These are phyloP conservation scores for Cebus imitator DNA, from an alignment of 2,113 vertebrate genomes.

Conservation along the genomic window DNA sequence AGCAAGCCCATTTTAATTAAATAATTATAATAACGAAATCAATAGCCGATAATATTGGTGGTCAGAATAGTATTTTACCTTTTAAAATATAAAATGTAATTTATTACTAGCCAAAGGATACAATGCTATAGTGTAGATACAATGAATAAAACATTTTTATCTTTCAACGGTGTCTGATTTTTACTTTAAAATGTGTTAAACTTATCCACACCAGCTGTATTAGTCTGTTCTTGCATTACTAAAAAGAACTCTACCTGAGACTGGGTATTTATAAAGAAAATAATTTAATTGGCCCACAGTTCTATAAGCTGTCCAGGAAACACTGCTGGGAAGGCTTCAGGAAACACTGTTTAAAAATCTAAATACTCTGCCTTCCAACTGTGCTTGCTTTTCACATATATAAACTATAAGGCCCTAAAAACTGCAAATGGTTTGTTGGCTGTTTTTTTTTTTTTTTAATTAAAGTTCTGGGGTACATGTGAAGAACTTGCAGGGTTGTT, in stretches of 20 bases:
- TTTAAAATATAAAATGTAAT: neutral
- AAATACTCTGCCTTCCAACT: neutral
- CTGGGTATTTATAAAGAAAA: no score
- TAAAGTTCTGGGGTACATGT: no score
- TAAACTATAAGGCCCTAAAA: neutral
- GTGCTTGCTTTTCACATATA: neutral
- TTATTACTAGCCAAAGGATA: neutral
- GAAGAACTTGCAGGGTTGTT: no score
- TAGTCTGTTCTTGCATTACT: no score
- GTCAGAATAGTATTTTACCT: neutral
- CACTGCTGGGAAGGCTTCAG: no score
- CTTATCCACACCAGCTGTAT: neutral
- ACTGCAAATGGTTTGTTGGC: neutral
- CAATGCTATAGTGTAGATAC: neutral
- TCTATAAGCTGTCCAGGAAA: no score
- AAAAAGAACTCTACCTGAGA: no score
- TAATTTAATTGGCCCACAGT: no score
- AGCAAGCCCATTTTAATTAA: neutral
- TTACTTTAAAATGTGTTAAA: neutral
- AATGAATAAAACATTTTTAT: neutral
- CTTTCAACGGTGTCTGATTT: neutral
- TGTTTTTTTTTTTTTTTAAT: neutral
- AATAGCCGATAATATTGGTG: neutral
- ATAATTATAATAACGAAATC: neutral
- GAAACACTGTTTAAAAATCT: neutral